A percentile compares a stretch with the other conserved stretches of the same genome.
Evolutionary conservation across 2,113 vertebrate species (phyloP).

Genomic region (Leuciscus idus): DNA sequence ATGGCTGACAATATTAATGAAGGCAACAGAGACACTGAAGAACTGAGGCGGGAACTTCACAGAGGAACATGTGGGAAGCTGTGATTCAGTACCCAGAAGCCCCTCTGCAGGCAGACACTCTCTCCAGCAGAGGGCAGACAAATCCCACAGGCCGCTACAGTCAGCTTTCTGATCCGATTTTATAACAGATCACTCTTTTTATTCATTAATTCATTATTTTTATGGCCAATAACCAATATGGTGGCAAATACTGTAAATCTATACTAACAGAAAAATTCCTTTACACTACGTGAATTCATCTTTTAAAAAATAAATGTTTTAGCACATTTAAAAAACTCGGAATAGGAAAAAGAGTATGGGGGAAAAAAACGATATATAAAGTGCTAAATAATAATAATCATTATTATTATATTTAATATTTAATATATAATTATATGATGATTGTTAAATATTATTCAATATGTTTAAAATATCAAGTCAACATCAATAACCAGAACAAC

Average conservation of each 20-base stretch:
- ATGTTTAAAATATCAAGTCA: background rate
- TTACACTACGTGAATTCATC: background rate
- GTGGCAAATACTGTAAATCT: background rate
- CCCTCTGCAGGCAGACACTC: background rate
- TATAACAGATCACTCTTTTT: background rate
- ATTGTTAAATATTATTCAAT: too few relatives aligned
- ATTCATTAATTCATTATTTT: too few relatives aligned
- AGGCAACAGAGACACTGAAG: conserved; percentile 16
- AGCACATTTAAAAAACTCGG: background rate
- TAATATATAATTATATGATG: too few relatives aligned
- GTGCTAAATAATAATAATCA: background rate
- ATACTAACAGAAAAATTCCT: background rate
- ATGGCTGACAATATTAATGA: conserved; percentile 49
- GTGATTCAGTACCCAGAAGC: conserved; percentile 15
- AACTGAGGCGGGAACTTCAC: conserved; percentile 12
- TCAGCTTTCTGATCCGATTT: background rate
- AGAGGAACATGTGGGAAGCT: conserved; percentile 31
- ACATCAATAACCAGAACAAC: background rate
- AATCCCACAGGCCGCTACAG: background rate
- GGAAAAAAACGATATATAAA: background rate
- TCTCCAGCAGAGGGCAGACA: conserved; percentile 32
- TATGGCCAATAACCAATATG: background rate
- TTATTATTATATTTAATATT: too few relatives aligned
- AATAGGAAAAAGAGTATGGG: background rate
- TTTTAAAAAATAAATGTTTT: background rate